Conservation (phyloP, 2,113 vertebrate species). For the Pseudorasbora parva region DNA sequence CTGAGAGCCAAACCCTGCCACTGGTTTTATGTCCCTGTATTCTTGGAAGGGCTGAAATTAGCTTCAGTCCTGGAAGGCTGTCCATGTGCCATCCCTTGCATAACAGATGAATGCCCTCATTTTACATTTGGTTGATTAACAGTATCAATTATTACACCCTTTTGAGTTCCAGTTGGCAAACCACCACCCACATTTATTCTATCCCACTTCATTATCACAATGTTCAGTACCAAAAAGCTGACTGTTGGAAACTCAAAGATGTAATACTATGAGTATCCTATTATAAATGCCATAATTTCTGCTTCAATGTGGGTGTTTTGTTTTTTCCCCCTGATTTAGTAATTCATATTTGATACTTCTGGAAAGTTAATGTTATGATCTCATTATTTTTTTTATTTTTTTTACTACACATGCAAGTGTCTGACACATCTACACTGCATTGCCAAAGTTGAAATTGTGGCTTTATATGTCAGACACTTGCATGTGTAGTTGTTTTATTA, state of each 20-base stretch:
- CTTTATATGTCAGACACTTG: no score
- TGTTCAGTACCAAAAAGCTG: constrained; percentile 35
- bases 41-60: constrained; percentile 30
- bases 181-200: constrained; percentile 31
- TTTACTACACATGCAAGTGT: no score
- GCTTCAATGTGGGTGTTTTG: no score
- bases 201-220: constrained; percentile 51
- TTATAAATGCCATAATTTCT: background rate
- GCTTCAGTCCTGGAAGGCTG: constrained; percentile 20
- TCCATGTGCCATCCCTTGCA: constrained; percentile 46
- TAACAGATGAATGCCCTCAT: constrained; percentile 55
- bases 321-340: background rate
- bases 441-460: no score
- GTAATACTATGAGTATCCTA: constrained; percentile 10
- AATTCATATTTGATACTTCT: background rate
- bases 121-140: constrained; percentile 53
- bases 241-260: background rate
- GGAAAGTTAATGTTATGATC: background rate
- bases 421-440: no score
- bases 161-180: constrained; percentile 53
- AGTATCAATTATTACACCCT: constrained; percentile 43
- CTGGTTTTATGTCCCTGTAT: constrained; percentile 39
- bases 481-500: no score
- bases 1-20: constrained; percentile 11
- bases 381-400: no score